Conservation (phyloP, 2,113 vertebrate genomes). For the Gobius niger region DNA sequence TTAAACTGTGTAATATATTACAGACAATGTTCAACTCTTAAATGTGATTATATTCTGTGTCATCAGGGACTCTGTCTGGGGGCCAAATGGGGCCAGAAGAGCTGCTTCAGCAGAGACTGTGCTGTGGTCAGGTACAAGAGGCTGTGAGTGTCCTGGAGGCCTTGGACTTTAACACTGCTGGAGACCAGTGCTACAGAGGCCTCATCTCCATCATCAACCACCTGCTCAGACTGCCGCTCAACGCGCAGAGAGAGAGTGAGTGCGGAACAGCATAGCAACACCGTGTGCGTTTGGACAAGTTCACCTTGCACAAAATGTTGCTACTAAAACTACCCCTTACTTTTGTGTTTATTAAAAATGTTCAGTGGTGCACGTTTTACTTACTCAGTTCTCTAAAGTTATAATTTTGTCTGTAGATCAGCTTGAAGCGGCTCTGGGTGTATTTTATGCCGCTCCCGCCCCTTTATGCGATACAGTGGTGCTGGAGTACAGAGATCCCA, state of each 20-base stretch:
- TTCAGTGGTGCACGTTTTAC: neutral
- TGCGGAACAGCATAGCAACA: neutral
- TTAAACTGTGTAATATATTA: conserved; percentile 2
- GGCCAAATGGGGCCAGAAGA: conserved; percentile 82
- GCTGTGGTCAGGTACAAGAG: conserved; percentile 78
- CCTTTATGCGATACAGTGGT: conserved; percentile 85
- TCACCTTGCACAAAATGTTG: neutral
- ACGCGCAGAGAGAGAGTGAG: conserved; percentile 79
- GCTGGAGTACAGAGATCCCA: conserved; percentile 86
- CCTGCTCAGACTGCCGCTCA: conserved; percentile 88
- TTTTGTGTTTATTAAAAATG: no score
- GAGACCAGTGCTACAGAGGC: conserved; percentile 80
- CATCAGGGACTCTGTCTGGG: conserved; percentile 81
- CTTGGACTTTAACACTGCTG: conserved; percentile 90
- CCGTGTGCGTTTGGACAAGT: neutral
- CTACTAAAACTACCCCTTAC: neutral
- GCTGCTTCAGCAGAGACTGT: conserved; percentile 85
- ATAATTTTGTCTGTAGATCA: conserved; percentile 77
- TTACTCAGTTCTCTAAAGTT: neutral
- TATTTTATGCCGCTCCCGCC: conserved; percentile 88
- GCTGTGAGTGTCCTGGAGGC: conserved; percentile 86
- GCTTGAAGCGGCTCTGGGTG: conserved; percentile 89
- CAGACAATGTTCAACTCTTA: neutral
- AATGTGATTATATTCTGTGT: neutral
- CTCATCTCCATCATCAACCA: conserved; percentile 86